Evolutionary conservation across 2,113 vertebrate species (phyloP).

Genomic region (Calonectris borealis): DNA sequence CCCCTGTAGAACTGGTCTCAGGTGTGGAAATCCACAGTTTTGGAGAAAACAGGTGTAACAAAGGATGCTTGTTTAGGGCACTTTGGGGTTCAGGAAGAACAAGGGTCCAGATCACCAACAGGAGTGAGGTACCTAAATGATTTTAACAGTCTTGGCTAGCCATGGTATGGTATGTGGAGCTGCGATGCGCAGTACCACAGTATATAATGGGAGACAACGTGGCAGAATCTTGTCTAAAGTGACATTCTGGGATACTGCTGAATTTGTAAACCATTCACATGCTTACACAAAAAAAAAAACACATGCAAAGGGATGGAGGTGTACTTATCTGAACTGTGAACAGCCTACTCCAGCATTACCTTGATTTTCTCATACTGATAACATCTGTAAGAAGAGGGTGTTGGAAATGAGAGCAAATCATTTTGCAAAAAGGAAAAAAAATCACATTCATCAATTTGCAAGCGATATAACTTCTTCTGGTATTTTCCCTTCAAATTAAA

Average conservation of each 20-base stretch:
- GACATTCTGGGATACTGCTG: neutral
- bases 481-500: slow-evolving; percentile 31
- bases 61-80: neutral
- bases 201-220: neutral
- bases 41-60: neutral
- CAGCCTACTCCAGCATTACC: neutral
- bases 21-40: neutral
- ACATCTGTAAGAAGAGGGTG: neutral
- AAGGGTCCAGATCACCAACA: neutral
- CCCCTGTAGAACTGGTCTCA: neutral
- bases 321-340: neutral
- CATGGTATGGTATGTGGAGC: neutral
- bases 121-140: neutral
- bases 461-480: slow-evolving; percentile 13
- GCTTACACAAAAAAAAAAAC: neutral
- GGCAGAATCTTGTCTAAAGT: neutral
- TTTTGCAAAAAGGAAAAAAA: neutral
- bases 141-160: neutral
- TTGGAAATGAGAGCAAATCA: neutral
- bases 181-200: neutral
- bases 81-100: neutral
- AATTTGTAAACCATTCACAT: neutral
- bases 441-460: slow-evolving; percentile 5
- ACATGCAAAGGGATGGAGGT: neutral
- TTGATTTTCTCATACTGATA: slow-evolving; percentile 51